phyloP scores from a whole-genome alignment of 2,797 vertebrate species.

The Neoniphon sammara region DNA sequence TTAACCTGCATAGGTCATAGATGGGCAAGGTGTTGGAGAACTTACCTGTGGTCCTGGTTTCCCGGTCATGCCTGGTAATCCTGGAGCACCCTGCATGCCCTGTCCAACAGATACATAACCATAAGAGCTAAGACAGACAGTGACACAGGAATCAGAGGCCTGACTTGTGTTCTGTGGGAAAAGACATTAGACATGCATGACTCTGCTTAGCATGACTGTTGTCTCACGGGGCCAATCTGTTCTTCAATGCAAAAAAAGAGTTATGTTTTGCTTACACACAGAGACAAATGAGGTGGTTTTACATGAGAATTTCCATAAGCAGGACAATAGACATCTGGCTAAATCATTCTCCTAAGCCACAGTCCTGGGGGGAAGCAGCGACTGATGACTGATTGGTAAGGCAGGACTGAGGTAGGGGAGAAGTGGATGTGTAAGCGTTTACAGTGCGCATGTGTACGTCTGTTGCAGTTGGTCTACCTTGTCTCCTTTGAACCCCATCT shows the following conservation, averaged over 20 bases:
- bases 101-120: constrained; percentile 73
- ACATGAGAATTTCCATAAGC: constrained; percentile 64
- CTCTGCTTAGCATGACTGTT: constrained; percentile 45
- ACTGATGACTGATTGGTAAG: constrained; percentile 7
- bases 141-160: constrained; percentile 24
- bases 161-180: constrained; percentile 34
- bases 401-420: neutral
- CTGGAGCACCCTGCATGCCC: constrained; percentile 92
- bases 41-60: constrained; percentile 92
- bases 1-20: no score
- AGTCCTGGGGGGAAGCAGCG: constrained; percentile 15
- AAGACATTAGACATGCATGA: constrained; percentile 61
- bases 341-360: constrained; percentile 54
- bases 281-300: constrained; percentile 62
- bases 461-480: constrained; percentile 83
- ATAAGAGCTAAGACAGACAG: constrained; percentile 35
- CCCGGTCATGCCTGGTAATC: constrained; percentile 88
- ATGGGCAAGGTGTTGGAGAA: constrained; percentile 30
- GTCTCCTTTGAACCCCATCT: constrained; percentile 94
- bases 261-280: constrained; percentile 54
- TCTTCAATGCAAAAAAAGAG: constrained; percentile 35
- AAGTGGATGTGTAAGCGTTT: constrained; percentile 8
- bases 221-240: constrained; percentile 48
- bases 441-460: neutral
- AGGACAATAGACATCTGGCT: constrained; percentile 67